Conservation (phyloP, 2,113 vertebrate genomes). For the Pavo muticus region DNA sequence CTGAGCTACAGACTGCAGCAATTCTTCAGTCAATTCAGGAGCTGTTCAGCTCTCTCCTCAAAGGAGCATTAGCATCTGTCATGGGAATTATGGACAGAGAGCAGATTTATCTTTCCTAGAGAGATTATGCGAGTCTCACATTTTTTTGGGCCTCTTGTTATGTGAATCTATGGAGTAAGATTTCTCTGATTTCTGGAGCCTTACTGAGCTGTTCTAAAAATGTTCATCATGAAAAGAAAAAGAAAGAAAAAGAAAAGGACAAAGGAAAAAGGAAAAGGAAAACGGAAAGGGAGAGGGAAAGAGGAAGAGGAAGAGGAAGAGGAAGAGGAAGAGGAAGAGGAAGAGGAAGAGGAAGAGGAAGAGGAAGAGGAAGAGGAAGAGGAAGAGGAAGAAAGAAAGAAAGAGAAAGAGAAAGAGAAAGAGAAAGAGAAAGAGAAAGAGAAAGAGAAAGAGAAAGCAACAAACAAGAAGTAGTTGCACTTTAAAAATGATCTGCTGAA, state of each 20-base stretch:
- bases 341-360: background rate
- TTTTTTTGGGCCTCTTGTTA: background rate
- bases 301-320: background rate
- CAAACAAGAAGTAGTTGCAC: fast-evolving
- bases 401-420: background rate
- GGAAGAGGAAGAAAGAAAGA: fast-evolving
- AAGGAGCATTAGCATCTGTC: background rate
- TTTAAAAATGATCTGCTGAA: background rate
- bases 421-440: background rate
- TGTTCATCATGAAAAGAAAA: background rate
- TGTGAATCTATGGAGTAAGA: background rate
- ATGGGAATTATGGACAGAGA: fast-evolving
- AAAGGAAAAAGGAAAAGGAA: too few species aligned
- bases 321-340: fast-evolving
- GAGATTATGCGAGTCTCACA: background rate
- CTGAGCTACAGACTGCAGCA: background rate
- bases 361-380: background rate
- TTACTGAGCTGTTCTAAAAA: background rate
- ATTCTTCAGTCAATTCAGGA: background rate
- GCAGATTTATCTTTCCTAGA: background rate
- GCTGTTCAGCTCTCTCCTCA: background rate
- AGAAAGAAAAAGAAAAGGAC: background rate
- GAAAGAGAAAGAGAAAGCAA: background rate
- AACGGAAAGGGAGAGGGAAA: background rate
- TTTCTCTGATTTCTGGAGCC: background rate